Conservation (phyloP, 2,888 invertebrate genomes). For the Xestoiulus laeticollis region DNA sequence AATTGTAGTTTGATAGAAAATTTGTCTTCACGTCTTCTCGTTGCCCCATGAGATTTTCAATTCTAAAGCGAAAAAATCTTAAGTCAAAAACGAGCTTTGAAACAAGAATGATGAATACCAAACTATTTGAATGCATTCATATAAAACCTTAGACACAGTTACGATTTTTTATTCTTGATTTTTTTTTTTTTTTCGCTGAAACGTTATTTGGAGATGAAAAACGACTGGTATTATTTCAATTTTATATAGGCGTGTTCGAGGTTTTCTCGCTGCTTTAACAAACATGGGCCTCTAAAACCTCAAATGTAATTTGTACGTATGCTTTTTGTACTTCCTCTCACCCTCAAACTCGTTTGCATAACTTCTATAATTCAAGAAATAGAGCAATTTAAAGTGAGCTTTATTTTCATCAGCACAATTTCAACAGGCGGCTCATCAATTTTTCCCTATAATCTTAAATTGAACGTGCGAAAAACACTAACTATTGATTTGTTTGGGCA, state of each 20-base stretch:
- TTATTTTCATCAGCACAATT: slow-evolving; percentile 7
- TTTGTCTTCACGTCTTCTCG: slow-evolving; percentile 34
- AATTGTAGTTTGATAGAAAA: slow-evolving; percentile 43
- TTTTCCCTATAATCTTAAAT: not conserved
- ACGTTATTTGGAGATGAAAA: slow-evolving; percentile 24
- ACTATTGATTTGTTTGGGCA: slow-evolving; percentile 40
- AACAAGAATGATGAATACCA: slow-evolving; percentile 39
- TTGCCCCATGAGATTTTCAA: slow-evolving; percentile 35
- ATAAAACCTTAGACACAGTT: slow-evolving; percentile 36
- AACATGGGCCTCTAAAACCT: slow-evolving; percentile 10
- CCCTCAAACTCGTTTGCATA: not conserved
- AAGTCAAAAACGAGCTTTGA: slow-evolving; percentile 40
- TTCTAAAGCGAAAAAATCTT: slow-evolving; percentile 21
- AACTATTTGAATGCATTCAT: slow-evolving; percentile 29
- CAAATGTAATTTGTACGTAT: slow-evolving; percentile 1
- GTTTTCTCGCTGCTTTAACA: not conserved
- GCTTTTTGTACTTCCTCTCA: not conserved
- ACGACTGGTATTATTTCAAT: slow-evolving; percentile 35
- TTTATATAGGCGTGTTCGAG: not conserved
- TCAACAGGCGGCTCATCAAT: slow-evolving; percentile 5
- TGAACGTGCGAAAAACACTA: slow-evolving; percentile 32
- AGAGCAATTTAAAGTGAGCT: not conserved
- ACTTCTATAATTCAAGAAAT: slow-evolving; percentile 24
- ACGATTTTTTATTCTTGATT: not conserved
- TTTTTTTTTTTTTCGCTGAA: not conserved